Conservation (phyloP, 2,888 invertebrate genomes). For the Erebia palarica region DNA sequence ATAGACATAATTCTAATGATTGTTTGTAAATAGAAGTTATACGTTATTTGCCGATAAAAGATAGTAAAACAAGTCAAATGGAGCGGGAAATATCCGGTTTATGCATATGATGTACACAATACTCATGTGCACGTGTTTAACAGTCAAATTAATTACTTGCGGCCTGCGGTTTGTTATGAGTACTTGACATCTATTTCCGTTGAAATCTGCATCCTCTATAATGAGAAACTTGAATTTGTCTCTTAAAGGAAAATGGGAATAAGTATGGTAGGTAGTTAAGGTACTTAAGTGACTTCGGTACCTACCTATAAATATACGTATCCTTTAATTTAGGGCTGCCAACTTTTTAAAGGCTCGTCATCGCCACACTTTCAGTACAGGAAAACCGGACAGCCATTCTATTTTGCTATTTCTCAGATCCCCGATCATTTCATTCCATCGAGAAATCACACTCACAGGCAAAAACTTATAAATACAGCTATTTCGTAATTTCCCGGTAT, state of each 20-base stretch:
- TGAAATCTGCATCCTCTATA: slow-evolving; percentile 16
- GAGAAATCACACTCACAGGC: background rate
- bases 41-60: background rate
- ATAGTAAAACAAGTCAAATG: slow-evolving; percentile 62
- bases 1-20: too few species aligned
- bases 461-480: background rate
- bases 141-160: slow-evolving; percentile 52
- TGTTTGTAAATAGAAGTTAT: background rate
- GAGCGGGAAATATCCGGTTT: slow-evolving; percentile 58
- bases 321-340: too few species aligned
- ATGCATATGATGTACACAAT: slow-evolving; percentile 58
- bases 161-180: slow-evolving; percentile 35
- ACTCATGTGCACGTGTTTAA: slow-evolving; percentile 54
- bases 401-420: background rate
- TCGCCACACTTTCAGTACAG: too few species aligned
- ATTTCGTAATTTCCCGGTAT: slow-evolving; percentile 15
- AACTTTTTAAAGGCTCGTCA: too few species aligned
- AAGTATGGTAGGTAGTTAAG: background rate
- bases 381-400: too few species aligned
- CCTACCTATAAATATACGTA: too few species aligned
- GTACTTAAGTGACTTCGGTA: too few species aligned
- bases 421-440: background rate
- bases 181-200: slow-evolving; percentile 41
- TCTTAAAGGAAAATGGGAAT: background rate
- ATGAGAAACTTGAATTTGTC: slow-evolving; percentile 1